Conservation (phyloP, 2,888 invertebrate species). For the Philhelius pedissequus region DNA sequence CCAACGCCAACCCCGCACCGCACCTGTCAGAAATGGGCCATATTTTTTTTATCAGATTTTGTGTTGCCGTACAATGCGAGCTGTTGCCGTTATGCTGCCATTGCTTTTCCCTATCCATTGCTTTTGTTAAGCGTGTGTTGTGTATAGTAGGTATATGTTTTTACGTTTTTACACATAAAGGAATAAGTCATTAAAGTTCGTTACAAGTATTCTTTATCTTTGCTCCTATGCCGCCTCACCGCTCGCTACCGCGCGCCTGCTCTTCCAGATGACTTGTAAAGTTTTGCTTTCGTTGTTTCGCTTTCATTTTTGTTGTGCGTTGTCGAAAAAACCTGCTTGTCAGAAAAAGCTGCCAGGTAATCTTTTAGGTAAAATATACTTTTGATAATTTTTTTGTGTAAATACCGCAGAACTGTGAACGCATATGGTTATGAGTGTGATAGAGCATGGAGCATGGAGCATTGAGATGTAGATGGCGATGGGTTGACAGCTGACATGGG, state of each 20-base stretch:
- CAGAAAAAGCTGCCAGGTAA: slow-evolving; percentile 61
- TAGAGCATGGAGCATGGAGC: no score
- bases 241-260: background rate
- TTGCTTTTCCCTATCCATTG: slow-evolving; percentile 53
- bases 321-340: slow-evolving; percentile 48
- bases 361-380: slow-evolving; percentile 57
- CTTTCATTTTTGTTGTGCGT: background rate
- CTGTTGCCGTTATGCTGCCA: slow-evolving; percentile 25
- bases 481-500: background rate
- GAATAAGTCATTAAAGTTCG: slow-evolving; percentile 68
- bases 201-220: slow-evolving; percentile 64
- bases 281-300: slow-evolving; percentile 28
- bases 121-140: slow-evolving; percentile 51
- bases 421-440: background rate
- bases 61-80: background rate
- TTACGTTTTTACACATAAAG: slow-evolving; percentile 37
- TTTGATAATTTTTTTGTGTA: slow-evolving; percentile 25
- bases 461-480: no score
- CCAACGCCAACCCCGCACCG: slow-evolving; percentile 12
- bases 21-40: slow-evolving; percentile 46
- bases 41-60: slow-evolving; percentile 42
- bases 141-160: no score
- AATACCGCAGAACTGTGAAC: slow-evolving; percentile 20
- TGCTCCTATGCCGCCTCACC: slow-evolving; percentile 28
- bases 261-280: background rate